Evolutionary conservation across 2,113 vertebrate species (phyloP).

Genomic region (Python bivittatus): DNA sequence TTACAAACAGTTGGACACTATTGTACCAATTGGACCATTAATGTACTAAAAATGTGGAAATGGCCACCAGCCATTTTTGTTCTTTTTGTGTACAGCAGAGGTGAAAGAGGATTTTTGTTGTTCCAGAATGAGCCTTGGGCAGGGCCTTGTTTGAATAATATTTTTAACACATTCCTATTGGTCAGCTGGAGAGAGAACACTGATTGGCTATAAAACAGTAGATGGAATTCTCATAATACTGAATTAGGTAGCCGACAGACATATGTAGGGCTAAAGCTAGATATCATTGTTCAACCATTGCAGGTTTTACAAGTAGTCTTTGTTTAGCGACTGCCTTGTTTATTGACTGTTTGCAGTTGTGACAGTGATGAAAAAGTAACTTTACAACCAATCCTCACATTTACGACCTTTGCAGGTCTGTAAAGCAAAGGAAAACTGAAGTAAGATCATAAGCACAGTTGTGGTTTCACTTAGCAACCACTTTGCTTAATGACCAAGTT

Average conservation of each 20-base stretch:
- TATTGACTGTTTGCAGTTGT: background rate
- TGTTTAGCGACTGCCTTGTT: background rate
- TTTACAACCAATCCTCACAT: background rate
- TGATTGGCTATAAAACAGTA: background rate
- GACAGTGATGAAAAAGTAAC: background rate
- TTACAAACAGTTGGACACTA: background rate
- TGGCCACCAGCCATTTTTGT: background rate
- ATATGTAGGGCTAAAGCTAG: background rate
- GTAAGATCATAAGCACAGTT: background rate
- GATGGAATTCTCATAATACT: background rate
- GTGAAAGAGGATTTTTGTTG: background rate
- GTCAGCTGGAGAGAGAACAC: background rate
- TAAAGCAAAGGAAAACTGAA: background rate
- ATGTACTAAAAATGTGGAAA: background rate
- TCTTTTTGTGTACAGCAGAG: background rate
- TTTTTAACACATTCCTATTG: background rate
- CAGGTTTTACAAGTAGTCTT: background rate
- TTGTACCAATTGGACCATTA: background rate
- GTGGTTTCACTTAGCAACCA: background rate
- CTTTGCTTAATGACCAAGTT: background rate
- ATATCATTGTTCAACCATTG: background rate
- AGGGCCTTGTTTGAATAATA: background rate
- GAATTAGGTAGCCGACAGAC: background rate
- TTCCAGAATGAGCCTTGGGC: background rate
- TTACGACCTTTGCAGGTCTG: background rate